Evolutionary conservation across 35 echinoderm and acorn worm species (phyloP).

Genomic region (Strongylocentrotus purpuratus): DNA sequence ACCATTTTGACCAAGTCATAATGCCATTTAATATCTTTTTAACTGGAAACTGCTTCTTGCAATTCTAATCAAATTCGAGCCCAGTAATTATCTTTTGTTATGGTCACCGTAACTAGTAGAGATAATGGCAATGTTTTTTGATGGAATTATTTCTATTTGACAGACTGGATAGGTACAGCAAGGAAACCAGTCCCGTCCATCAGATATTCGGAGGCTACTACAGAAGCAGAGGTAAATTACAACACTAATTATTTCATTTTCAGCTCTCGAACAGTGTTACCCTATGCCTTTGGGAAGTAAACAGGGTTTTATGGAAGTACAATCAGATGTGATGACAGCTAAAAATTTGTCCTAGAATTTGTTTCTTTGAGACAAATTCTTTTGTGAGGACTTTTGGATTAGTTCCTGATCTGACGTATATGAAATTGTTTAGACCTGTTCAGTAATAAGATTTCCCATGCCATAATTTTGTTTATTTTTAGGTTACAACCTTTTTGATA

Average conservation of each 20-base stretch:
- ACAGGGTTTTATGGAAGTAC: background rate
- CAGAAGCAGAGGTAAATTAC: conserved; percentile 72
- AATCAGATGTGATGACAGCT: background rate
- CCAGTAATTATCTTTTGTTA: background rate
- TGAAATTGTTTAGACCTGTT: background rate
- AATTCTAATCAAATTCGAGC: background rate
- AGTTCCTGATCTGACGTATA: background rate
- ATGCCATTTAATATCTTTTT: background rate
- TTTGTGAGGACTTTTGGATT: background rate
- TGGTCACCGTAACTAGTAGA: background rate
- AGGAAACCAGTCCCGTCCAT: conserved; percentile 91
- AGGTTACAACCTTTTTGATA: too few species aligned
- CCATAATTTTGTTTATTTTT: too few species aligned
- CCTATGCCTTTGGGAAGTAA: background rate
- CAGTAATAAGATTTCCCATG: too few species aligned
- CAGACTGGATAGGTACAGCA: conserved; percentile 90
- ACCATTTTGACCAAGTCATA: background rate
- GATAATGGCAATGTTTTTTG: background rate
- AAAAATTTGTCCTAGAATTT: background rate
- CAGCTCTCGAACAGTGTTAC: background rate
- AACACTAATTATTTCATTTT: background rate
- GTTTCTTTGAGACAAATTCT: background rate
- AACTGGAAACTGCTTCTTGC: background rate
- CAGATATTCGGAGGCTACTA: conserved; percentile 97
- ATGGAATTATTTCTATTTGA: background rate